These are phyloP conservation scores for Epizoanthus fatuus DNA, from an alignment of 92 coral and sea anemone species.

Conservation along the genomic window DNA sequence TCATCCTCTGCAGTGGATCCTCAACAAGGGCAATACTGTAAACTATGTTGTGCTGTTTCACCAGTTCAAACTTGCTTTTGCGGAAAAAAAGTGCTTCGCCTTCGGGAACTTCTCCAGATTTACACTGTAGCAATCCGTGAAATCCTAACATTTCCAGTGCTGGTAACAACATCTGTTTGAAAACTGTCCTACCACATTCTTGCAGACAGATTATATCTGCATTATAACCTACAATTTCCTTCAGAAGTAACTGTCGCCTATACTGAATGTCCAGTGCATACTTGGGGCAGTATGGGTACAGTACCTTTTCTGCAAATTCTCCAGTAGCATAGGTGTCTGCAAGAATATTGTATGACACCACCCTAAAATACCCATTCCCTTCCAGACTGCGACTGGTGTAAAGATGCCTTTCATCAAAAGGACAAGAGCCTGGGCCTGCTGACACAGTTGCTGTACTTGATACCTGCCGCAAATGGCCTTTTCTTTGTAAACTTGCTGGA, in stretches of 20 bases:
- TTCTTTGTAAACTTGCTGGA: constrained; percentile 68
- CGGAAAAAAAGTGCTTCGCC: constrained; percentile 92
- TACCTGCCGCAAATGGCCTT: constrained; percentile 62
- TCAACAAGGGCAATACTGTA: constrained; percentile 69
- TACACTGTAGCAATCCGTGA: constrained; percentile 79
- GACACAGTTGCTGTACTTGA: constrained; percentile 71
- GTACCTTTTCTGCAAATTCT: constrained; percentile 76
- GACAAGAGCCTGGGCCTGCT: constrained; percentile 92
- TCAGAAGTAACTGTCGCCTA: constrained; percentile 89
- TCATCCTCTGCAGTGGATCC: constrained; percentile 68
- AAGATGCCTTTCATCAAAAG: constrained; percentile 90
- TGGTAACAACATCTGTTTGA: constrained; percentile 70
- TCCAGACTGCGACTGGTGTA: constrained; percentile 71
- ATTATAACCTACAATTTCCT: constrained; percentile 93
- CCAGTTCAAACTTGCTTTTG: constrained; percentile 79
- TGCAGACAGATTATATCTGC: constrained; percentile 95
- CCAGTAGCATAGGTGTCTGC: constrained; percentile 92
- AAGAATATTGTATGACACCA: constrained; percentile 90
- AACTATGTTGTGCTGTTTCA: constrained; percentile 75
- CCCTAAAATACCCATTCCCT: constrained; percentile 68
- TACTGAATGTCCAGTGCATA: constrained; percentile 92
- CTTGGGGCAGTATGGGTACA: constrained; percentile 92
- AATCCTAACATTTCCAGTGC: constrained; percentile 83
- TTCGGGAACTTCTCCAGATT: constrained; percentile 93
- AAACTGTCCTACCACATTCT: constrained; percentile 90